Evolutionary conservation across 1,140 invertebrate genomes (phyloP).

Genomic region (Hylaeus anthracinus): DNA sequence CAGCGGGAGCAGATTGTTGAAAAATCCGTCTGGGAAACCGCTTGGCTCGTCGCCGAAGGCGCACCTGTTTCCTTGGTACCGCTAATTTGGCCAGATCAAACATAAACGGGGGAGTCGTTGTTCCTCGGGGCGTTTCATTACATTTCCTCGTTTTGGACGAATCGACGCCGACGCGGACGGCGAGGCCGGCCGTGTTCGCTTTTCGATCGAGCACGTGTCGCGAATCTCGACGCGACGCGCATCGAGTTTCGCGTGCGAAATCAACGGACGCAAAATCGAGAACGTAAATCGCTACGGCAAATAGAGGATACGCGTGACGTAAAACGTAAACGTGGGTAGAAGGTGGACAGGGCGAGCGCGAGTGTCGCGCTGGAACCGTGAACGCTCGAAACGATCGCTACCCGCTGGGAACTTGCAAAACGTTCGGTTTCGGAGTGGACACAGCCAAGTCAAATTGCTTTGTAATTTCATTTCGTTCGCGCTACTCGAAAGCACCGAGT

Average conservation of each 20-base stretch:
- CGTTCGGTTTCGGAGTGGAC: slow-evolving; percentile 52
- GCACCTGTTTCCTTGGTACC: slow-evolving; percentile 51
- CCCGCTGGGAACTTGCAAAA: slow-evolving; percentile 65
- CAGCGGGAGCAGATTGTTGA: slow-evolving; percentile 50
- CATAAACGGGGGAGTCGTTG: slow-evolving; percentile 23
- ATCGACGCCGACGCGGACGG: background rate
- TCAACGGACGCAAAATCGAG: slow-evolving; percentile 28
- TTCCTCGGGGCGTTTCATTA: slow-evolving; percentile 7
- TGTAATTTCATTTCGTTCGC: slow-evolving; percentile 76
- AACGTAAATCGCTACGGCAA: slow-evolving; percentile 34
- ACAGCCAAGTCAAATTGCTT: slow-evolving; percentile 67
- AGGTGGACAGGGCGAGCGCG: slow-evolving; percentile 11
- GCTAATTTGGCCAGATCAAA: slow-evolving; percentile 47
- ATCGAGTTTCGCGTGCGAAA: slow-evolving; percentile 10
- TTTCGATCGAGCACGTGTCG: slow-evolving; percentile 37
- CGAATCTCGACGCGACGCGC: slow-evolving; percentile 14
- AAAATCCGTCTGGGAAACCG: slow-evolving; percentile 64
- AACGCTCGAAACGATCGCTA: slow-evolving; percentile 29
- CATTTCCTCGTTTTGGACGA: background rate
- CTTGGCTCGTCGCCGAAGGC: slow-evolving; percentile 49
- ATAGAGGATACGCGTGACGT: slow-evolving; percentile 25
- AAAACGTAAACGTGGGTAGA: slow-evolving; percentile 28
- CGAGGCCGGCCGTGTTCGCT: slow-evolving; percentile 11
- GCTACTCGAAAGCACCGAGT: background rate
- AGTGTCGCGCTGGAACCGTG: background rate